Conservation (phyloP, 1,140 invertebrate genomes). For the Papilio dardanus region DNA sequence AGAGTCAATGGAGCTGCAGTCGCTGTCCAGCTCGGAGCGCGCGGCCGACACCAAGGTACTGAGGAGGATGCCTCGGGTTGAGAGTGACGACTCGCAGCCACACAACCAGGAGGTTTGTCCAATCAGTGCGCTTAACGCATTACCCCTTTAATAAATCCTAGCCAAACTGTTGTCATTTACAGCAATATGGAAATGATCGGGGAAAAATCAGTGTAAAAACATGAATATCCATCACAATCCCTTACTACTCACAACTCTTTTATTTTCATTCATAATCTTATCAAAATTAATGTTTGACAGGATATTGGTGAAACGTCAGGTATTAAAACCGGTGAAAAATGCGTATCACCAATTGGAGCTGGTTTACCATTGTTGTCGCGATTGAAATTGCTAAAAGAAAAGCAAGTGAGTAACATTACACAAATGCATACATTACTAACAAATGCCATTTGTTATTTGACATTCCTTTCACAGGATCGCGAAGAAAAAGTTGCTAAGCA, state of each 20-base stretch:
- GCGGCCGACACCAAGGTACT: constrained; percentile 81
- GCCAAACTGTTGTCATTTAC: not conserved
- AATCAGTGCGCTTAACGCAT: not conserved
- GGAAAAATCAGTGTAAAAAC: not conserved
- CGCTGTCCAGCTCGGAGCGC: constrained; percentile 79
- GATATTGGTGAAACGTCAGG: constrained; percentile 82
- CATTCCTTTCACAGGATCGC: constrained; percentile 72
- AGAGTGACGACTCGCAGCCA: constrained; percentile 85
- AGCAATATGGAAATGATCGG: not conserved
- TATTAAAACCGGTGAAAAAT: constrained; percentile 81
- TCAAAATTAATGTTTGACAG: constrained; percentile 54
- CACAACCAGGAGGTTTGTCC: constrained; percentile 59
- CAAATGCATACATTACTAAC: not conserved
- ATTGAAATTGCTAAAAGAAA: constrained; percentile 91
- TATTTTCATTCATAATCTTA: no score
- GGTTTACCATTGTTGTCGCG: constrained; percentile 91
- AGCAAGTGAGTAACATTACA: constrained; percentile 84
- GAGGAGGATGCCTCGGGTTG: constrained; percentile 87
- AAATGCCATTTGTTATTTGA: not conserved
- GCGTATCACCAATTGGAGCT: constrained; percentile 88
- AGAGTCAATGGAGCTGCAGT: constrained; percentile 87
- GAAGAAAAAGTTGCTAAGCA: constrained; percentile 83
- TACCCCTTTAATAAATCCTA: not conserved
- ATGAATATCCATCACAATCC: not conserved
- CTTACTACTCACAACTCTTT: not conserved